These are phyloP conservation scores for Leucoraja ocellata DNA, from an alignment of 2,797 vertebrate genomes.

Conservation along the genomic window DNA sequence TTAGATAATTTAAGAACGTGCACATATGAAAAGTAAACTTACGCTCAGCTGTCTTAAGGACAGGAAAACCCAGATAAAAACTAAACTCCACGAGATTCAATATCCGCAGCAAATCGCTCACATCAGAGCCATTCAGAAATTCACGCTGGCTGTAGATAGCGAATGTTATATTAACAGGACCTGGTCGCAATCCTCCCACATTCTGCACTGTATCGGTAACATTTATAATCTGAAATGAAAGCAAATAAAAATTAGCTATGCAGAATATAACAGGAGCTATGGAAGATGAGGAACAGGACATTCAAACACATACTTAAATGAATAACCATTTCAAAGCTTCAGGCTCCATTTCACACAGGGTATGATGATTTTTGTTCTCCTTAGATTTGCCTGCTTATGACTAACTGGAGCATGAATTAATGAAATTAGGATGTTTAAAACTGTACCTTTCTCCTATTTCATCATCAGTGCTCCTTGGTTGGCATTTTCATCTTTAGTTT, in stretches of 20 bases:
- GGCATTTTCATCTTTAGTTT: background rate
- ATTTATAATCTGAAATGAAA: conserved; percentile 72
- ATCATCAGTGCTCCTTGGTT: background rate
- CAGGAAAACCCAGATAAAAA: conserved; percentile 87
- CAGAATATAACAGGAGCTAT: background rate
- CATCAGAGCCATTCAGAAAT: conserved; percentile 73
- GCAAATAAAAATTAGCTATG: background rate
- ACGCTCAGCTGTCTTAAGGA: conserved; percentile 87
- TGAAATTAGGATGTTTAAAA: conserved; percentile 1
- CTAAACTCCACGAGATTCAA: conserved; percentile 89
- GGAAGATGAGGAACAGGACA: background rate
- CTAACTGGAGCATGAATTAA: background rate
- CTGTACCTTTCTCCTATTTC: background rate
- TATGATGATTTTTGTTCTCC: background rate
- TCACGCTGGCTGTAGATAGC: conserved; percentile 62
- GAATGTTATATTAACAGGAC: conserved; percentile 78
- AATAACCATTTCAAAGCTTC: background rate
- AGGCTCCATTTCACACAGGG: background rate
- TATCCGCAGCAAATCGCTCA: conserved; percentile 80
- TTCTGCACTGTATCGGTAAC: conserved; percentile 59
- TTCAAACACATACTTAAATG: background rate
- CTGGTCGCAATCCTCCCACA: conserved; percentile 54
- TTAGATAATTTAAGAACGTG: too few species aligned
- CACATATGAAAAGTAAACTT: conserved; percentile 48
- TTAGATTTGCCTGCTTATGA: background rate